phyloP scores from a whole-genome alignment of 1,140 invertebrate species.

The Atopsyche davidsoni region DNA sequence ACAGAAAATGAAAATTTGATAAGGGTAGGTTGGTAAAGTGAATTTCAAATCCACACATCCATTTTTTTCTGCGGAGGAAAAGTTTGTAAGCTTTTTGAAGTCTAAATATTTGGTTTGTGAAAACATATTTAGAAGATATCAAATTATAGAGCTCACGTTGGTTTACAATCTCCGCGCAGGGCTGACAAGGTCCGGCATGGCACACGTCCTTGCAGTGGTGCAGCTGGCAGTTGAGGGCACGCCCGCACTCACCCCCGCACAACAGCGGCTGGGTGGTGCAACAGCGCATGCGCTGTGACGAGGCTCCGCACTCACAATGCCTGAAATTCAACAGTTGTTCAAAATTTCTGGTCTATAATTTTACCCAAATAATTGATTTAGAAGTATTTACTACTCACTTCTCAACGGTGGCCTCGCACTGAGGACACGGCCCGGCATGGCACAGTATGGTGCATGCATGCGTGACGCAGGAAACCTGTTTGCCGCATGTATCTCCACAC shows the following conservation, averaged over 20 bases:
- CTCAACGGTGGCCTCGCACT: conserved; percentile 60
- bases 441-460: conserved; percentile 85
- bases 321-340: conserved; percentile 43
- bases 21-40: no score
- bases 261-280: conserved; percentile 58
- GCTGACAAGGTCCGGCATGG: conserved; percentile 69
- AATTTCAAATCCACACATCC: no score
- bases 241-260: conserved; percentile 68
- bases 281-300: conserved; percentile 63
- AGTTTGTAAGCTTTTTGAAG: no score
- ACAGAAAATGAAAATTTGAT: no score
- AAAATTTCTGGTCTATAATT: neutral
- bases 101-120: no score
- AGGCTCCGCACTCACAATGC: conserved; percentile 68
- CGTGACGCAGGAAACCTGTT: conserved; percentile 57
- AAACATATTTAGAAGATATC: neutral
- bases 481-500: conserved; percentile 80
- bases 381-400: conserved; percentile 30
- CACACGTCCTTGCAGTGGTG: conserved; percentile 72
- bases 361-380: conserved; percentile 4
- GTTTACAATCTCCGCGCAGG: conserved; percentile 57
- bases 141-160: conserved; percentile 41
- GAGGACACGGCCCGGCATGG: conserved; percentile 86
- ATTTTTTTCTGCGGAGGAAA: no score
- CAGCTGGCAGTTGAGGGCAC: conserved; percentile 62